Evolutionary conservation across 2,113 vertebrate species (phyloP).

Genomic region (Microtus pennsylvanicus): DNA sequence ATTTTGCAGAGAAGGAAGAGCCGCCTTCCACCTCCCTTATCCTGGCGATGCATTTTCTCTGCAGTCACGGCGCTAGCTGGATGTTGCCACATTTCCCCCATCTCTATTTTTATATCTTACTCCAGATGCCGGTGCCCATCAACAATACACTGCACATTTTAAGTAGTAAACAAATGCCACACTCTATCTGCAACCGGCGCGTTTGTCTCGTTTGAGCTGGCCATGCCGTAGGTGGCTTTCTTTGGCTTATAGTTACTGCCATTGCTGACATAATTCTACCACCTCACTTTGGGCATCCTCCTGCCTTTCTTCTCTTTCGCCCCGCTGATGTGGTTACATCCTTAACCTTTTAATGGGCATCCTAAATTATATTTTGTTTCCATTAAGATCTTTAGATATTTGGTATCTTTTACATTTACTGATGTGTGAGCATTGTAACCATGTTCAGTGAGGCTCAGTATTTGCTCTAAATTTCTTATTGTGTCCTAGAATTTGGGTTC

Average conservation of each 20-base stretch:
- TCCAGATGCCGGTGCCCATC: constrained; percentile 47
- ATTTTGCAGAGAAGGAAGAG: neutral
- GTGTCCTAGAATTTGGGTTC: constrained; percentile 19
- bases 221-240: constrained; percentile 63
- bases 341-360: constrained; percentile 37
- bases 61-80: neutral
- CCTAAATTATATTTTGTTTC: constrained; percentile 49
- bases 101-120: constrained; percentile 61
- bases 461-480: constrained; percentile 33
- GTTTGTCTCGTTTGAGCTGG: constrained; percentile 19
- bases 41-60: neutral
- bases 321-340: neutral
- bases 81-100: constrained; percentile 1
- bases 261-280: constrained; percentile 53
- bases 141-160: constrained; percentile 61
- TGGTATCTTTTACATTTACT: constrained; percentile 1
- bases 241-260: constrained; percentile 64
- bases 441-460: neutral
- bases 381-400: constrained; percentile 29
- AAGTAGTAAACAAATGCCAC: constrained; percentile 24
- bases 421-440: neutral
- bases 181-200: neutral
- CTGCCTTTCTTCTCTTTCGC: neutral
- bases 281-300: constrained; percentile 39
- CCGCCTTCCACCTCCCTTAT: neutral